These are phyloP conservation scores for Hippocampus zosterae DNA, from an alignment of 2,113 vertebrate species.

Conservation along the genomic window DNA sequence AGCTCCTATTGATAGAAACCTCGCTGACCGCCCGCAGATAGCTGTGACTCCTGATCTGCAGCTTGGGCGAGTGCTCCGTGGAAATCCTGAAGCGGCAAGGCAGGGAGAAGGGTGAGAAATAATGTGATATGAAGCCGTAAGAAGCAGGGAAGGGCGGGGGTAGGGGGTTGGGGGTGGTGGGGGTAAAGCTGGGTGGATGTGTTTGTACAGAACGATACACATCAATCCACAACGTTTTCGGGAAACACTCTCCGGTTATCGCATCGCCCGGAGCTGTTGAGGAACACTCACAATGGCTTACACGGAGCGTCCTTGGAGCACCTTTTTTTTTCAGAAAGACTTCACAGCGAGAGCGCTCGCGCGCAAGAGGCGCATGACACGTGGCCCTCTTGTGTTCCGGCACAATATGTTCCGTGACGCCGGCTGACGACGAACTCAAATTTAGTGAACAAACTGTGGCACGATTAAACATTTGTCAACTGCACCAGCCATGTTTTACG, in stretches of 20 bases:
- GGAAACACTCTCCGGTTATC: conserved; percentile 43
- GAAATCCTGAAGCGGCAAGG: conserved; percentile 78
- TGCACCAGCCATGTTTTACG: neutral
- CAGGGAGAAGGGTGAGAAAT: neutral
- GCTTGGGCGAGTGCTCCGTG: conserved; percentile 94
- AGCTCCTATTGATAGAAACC: conserved; percentile 96
- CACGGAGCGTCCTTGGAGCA: conserved; percentile 47
- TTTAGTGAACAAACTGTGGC: neutral
- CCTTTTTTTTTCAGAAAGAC: conserved; percentile 29
- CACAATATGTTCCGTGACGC: neutral
- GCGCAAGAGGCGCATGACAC: neutral
- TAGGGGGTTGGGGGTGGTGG: neutral
- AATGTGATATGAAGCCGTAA: neutral
- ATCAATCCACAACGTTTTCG: conserved; percentile 49
- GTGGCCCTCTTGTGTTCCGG: neutral
- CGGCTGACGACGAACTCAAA: no score
- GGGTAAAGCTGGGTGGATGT: conserved; percentile 14
- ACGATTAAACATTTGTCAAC: neutral
- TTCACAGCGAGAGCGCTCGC: conserved; percentile 11
- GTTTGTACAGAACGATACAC: conserved; percentile 31
- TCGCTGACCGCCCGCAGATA: conserved; percentile 97
- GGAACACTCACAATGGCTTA: conserved; percentile 34
- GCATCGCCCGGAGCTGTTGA: conserved; percentile 43
- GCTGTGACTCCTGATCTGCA: conserved; percentile 98
- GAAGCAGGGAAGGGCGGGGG: neutral